Evolutionary conservation across 1,140 invertebrate genomes (phyloP).

Genomic region (Drosophila jambulina): DNA sequence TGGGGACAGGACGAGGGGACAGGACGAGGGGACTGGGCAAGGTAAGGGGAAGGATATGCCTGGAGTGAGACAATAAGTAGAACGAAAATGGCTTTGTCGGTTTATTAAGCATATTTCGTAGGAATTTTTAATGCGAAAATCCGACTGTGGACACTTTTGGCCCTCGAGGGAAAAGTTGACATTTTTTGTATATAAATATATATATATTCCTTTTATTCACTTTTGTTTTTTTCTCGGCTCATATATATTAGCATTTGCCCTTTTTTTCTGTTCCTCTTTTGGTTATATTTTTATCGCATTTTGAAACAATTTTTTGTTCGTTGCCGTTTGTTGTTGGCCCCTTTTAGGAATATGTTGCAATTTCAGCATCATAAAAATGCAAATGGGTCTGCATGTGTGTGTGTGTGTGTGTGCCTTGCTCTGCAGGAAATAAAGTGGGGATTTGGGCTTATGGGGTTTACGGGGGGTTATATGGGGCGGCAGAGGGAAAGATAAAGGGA

Average conservation of each 20-base stretch:
- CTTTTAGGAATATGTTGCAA: conserved; percentile 56
- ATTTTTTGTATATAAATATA: conserved; percentile 4
- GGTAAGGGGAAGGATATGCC: background rate
- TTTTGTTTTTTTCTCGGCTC: conserved; percentile 6
- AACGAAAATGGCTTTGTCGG: conserved; percentile 62
- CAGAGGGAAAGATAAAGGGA: background rate
- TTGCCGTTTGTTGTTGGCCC: conserved; percentile 4
- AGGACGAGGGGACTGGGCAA: no score
- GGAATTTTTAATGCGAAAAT: conserved; percentile 56
- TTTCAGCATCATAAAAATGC: conserved; percentile 64
- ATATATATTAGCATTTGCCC: conserved; percentile 31
- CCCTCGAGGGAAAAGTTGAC: conserved; percentile 24
- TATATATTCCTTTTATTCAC: conserved; percentile 15
- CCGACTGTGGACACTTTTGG: conserved; percentile 24
- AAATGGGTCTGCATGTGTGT: conserved; percentile 36
- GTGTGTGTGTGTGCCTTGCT: background rate
- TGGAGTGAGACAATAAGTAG: conserved; percentile 29
- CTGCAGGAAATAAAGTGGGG: conserved; percentile 14
- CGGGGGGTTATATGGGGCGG: background rate
- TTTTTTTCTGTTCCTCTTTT: conserved; percentile 3
- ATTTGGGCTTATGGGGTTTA: background rate
- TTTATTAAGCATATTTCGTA: conserved; percentile 63
- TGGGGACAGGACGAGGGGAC: background rate
- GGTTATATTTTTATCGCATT: conserved; percentile 43
- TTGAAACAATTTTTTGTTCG: conserved; percentile 35